A percentile compares a stretch with the other conserved stretches of the same genome.
These are phyloP conservation scores for Apamea crenata DNA, from an alignment of 2,888 invertebrate species.

Conservation along the genomic window DNA sequence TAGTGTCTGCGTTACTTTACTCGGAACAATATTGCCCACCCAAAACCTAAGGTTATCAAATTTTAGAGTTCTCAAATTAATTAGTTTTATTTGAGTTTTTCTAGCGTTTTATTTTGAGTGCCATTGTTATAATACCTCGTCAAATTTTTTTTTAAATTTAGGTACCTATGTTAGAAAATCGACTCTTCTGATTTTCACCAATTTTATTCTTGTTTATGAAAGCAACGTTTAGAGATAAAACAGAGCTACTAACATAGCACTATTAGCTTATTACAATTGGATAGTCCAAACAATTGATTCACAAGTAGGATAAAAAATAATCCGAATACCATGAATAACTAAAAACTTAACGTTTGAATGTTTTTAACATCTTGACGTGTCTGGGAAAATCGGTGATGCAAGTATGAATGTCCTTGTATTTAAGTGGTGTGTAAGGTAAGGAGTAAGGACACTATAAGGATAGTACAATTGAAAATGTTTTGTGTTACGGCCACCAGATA, in stretches of 20 bases:
- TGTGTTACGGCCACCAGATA: background rate
- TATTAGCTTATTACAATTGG: background rate
- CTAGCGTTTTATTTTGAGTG: background rate
- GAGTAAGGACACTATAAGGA: slow-evolving; percentile 49
- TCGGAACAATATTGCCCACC: background rate
- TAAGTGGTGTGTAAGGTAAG: slow-evolving; percentile 23
- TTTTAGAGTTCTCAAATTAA: background rate
- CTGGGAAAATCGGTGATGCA: slow-evolving; percentile 49
- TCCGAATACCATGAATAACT: background rate
- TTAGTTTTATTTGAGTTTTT: background rate
- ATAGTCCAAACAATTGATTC: background rate
- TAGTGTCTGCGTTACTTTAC: background rate
- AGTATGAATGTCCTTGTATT: slow-evolving; percentile 28
- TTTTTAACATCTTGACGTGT: background rate
- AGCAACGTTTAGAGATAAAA: background rate
- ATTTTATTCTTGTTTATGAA: background rate
- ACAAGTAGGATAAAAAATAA: background rate
- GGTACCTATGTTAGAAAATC: background rate
- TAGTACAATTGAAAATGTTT: slow-evolving; percentile 16
- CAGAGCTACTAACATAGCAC: no score
- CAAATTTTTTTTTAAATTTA: background rate
- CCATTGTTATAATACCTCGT: background rate
- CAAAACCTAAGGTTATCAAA: no score
- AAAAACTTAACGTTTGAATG: slow-evolving; percentile 24
- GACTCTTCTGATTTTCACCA: background rate